Evolutionary conservation across 2,113 vertebrate species (phyloP).

Genomic region (Glareola pratincola): DNA sequence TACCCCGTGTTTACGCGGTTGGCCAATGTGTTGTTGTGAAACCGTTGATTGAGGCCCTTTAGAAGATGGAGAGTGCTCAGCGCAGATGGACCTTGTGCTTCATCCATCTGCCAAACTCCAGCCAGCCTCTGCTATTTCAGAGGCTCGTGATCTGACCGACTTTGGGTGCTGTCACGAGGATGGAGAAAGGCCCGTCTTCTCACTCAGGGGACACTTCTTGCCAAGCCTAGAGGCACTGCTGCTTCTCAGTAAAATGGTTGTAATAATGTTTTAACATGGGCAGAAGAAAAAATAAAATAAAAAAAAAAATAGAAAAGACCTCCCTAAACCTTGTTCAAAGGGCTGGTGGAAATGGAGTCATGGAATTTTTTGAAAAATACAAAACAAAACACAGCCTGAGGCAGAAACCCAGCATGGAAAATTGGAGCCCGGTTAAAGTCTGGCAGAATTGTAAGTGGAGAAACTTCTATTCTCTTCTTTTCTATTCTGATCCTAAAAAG

Average conservation of each 20-base stretch:
- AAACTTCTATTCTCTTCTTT: slow-evolving; percentile 27
- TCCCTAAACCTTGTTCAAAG: slow-evolving; percentile 60
- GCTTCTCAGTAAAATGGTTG: slow-evolving; percentile 46
- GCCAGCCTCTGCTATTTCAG: background rate
- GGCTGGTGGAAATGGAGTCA: slow-evolving; percentile 44
- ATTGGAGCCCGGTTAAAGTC: slow-evolving; percentile 12
- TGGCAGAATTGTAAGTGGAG: slow-evolving; percentile 30
- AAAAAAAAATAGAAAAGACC: slow-evolving; percentile 9
- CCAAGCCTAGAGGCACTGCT: slow-evolving; percentile 45
- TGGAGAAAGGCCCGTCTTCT: slow-evolving; percentile 31
- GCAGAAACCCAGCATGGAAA: slow-evolving; percentile 62
- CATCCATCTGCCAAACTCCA: slow-evolving; percentile 9
- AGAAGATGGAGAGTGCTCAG: background rate
- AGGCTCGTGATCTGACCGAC: background rate
- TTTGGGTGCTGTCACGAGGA: background rate
- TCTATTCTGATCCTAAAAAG: slow-evolving; percentile 43
- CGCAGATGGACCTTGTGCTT: background rate
- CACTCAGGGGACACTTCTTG: slow-evolving; percentile 25
- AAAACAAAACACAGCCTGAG: slow-evolving; percentile 53
- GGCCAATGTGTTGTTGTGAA: slow-evolving; percentile 10
- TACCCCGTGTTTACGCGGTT: slow-evolving; percentile 45
- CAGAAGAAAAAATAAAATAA: slow-evolving; percentile 4
- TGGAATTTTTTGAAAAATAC: slow-evolving; percentile 57
- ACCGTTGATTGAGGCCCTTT: slow-evolving; percentile 1
- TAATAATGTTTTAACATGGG: slow-evolving; percentile 38